These are phyloP conservation scores for Guaruba guarouba DNA, from an alignment of 2,113 vertebrate genomes.

Conservation along the genomic window DNA sequence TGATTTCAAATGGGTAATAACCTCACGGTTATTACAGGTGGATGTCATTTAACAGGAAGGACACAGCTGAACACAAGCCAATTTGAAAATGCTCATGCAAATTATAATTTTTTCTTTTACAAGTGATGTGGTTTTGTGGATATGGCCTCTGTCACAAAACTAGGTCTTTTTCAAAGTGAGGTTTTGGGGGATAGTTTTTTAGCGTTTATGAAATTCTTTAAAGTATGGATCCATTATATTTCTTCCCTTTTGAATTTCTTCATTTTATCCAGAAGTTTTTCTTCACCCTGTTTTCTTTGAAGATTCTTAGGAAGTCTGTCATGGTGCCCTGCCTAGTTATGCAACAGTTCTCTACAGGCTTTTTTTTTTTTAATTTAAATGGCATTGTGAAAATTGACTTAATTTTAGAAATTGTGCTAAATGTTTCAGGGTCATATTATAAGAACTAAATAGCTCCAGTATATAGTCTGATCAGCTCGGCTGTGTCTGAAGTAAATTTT, in stretches of 20 bases:
- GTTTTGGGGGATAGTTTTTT: neutral
- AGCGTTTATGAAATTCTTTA: neutral
- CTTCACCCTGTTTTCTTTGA: neutral
- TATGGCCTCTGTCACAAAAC: neutral
- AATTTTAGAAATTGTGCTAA: neutral
- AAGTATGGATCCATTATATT: neutral
- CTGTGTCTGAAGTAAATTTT: neutral
- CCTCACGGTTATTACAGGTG: neutral
- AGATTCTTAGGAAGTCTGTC: neutral
- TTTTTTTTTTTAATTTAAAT: neutral
- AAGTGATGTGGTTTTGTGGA: neutral
- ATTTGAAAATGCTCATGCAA: neutral
- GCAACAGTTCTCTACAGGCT: neutral
- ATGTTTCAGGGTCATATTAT: neutral
- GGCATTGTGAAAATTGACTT: neutral
- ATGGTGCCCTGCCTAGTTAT: neutral
- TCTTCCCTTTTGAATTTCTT: neutral
- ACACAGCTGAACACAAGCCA: neutral
- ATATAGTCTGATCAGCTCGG: neutral
- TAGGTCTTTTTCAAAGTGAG: neutral
- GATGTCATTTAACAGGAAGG: neutral
- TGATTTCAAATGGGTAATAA: neutral
- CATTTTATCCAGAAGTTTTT: neutral
- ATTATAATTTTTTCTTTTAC: neutral
- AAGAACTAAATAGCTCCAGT: neutral